These are phyloP conservation scores for Apis laboriosa DNA, from an alignment of 1,140 invertebrate species.

Conservation along the genomic window DNA sequence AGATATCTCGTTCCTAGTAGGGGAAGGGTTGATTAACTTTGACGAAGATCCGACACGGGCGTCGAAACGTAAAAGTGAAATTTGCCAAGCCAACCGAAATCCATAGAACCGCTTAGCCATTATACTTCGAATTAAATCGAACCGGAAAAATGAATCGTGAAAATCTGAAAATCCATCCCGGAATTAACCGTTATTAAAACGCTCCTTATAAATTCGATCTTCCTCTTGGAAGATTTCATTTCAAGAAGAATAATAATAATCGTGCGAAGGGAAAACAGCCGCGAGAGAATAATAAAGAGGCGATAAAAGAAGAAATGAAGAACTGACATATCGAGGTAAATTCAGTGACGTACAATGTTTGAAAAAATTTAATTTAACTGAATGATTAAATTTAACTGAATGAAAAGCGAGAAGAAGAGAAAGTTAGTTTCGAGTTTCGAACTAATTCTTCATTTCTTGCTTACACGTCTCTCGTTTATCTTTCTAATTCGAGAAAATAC, in stretches of 20 bases:
- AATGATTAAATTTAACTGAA: no score
- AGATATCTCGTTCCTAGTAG: no score
- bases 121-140: no score
- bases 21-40: conserved; percentile 9
- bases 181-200: neutral
- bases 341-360: conserved; percentile 71
- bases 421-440: conserved; percentile 78
- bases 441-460: conserved; percentile 62
- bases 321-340: neutral
- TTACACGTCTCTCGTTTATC: neutral
- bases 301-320: conserved; percentile 42
- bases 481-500: no score
- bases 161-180: conserved; percentile 17
- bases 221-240: neutral
- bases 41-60: conserved; percentile 14
- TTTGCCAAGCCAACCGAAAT: neutral
- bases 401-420: conserved; percentile 57
- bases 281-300: neutral
- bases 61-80: conserved; percentile 35
- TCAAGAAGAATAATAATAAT: neutral
- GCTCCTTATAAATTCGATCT: neutral
- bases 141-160: neutral
- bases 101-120: no score
- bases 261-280: neutral
- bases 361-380: no score